These are phyloP conservation scores for Synanthedon andrenaeformis DNA, from an alignment of 2,888 invertebrate genomes.

Conservation along the genomic window DNA sequence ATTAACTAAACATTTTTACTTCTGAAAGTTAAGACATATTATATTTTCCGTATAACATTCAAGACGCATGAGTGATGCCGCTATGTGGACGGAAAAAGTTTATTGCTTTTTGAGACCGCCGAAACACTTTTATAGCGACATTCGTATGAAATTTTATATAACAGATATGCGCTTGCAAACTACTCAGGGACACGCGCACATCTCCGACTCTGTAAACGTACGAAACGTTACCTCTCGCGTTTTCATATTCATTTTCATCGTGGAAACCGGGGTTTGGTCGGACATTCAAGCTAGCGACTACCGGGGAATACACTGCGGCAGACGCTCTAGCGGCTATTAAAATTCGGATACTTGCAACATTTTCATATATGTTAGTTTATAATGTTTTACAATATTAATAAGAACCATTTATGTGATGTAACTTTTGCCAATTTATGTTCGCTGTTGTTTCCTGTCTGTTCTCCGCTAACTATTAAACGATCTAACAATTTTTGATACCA, in stretches of 20 bases:
- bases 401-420: background rate
- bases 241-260: background rate
- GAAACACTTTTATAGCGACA: conserved; percentile 11
- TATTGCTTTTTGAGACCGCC: conserved; percentile 9
- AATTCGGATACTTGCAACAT: conserved; percentile 1
- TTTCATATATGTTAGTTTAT: background rate
- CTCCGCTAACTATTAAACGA: no score
- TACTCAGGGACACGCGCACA: background rate
- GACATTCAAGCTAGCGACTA: background rate
- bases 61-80: conserved; percentile 5
- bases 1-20: no score
- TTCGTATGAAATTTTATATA: conserved; percentile 11
- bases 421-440: no score
- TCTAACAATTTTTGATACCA: no score
- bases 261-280: conserved; percentile 1
- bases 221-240: background rate
- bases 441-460: no score
- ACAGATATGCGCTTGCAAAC: conserved; percentile 4
- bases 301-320: background rate
- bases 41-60: conserved; percentile 5
- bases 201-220: background rate
- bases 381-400: background rate
- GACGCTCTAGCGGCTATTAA: background rate
- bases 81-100: conserved; percentile 8
- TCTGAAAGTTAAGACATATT: conserved; percentile 1